A percentile compares a stretch with the other conserved stretches of the same genome.
Evolutionary conservation across 2,113 vertebrate genomes (phyloP).

Genomic region (Columbina picui): DNA sequence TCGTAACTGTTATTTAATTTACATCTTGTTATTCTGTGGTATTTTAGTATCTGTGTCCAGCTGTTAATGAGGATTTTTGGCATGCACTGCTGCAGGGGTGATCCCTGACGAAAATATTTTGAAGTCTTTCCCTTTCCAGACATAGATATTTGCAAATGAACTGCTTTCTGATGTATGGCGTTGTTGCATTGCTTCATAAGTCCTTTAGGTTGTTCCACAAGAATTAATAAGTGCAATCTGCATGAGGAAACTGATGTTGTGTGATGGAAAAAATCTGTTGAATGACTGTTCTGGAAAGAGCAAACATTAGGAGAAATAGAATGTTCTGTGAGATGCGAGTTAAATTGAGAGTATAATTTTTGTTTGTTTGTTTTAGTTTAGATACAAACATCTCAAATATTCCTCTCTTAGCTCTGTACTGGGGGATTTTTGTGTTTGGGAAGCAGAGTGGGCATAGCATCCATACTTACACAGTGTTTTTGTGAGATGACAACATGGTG

Average conservation of each 20-base stretch:
- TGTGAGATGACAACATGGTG: background rate
- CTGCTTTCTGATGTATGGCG: background rate
- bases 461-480: background rate
- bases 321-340: background rate
- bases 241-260: background rate
- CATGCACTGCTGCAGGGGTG: background rate
- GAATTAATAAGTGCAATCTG: background rate
- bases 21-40: background rate
- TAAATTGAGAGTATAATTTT: background rate
- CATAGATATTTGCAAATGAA: constrained; percentile 10
- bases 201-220: background rate
- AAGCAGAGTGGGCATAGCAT: background rate
- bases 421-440: background rate
- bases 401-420: background rate
- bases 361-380: background rate
- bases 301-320: background rate
- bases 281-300: constrained; percentile 15
- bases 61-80: constrained; percentile 22
- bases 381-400: fast-evolving
- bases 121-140: background rate
- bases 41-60: background rate
- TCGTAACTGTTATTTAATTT: background rate
- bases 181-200: background rate
- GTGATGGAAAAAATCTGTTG: background rate
- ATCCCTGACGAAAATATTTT: background rate